These are phyloP conservation scores for Protomyctophum bolini DNA, from an alignment of 2,113 vertebrate species.

Conservation along the genomic window DNA sequence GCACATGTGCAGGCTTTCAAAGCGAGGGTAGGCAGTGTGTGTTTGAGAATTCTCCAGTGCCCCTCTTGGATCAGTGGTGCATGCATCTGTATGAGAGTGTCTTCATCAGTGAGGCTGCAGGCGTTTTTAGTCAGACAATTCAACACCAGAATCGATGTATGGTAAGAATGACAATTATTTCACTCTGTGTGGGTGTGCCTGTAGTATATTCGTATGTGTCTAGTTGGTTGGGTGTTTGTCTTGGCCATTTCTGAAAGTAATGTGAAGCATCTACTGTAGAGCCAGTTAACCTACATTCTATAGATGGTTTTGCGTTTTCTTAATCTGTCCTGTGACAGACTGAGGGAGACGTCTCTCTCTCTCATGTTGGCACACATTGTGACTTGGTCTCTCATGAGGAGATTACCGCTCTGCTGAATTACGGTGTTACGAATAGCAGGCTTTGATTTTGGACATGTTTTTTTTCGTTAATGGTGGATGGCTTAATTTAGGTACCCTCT, in stretches of 20 bases:
- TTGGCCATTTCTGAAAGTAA: slow-evolving; percentile 28
- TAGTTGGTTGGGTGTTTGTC: slow-evolving; percentile 12
- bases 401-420: slow-evolving; percentile 9
- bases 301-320: slow-evolving; percentile 24
- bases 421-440: slow-evolving; percentile 10
- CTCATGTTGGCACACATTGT: slow-evolving; percentile 13
- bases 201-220: slow-evolving; percentile 24
- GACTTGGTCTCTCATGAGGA: slow-evolving; percentile 26
- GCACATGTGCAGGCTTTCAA: slow-evolving; percentile 68
- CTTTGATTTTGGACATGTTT: slow-evolving; percentile 52
- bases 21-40: slow-evolving; percentile 43
- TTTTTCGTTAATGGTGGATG: slow-evolving; percentile 53
- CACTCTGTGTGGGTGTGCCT: neutral
- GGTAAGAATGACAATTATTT: slow-evolving; percentile 61
- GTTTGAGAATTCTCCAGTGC: slow-evolving; percentile 18
- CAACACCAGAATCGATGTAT: slow-evolving; percentile 69
- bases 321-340: slow-evolving; percentile 10
- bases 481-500: neutral
- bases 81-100: slow-evolving; percentile 44
- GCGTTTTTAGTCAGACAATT: slow-evolving; percentile 39
- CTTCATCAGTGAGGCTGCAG: slow-evolving; percentile 47
- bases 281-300: slow-evolving; percentile 68
- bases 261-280: slow-evolving; percentile 25
- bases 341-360: slow-evolving; percentile 4
- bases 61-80: slow-evolving; percentile 49